Conservation (phyloP, 2,113 vertebrate species). For the Lepus timidus region DNA sequence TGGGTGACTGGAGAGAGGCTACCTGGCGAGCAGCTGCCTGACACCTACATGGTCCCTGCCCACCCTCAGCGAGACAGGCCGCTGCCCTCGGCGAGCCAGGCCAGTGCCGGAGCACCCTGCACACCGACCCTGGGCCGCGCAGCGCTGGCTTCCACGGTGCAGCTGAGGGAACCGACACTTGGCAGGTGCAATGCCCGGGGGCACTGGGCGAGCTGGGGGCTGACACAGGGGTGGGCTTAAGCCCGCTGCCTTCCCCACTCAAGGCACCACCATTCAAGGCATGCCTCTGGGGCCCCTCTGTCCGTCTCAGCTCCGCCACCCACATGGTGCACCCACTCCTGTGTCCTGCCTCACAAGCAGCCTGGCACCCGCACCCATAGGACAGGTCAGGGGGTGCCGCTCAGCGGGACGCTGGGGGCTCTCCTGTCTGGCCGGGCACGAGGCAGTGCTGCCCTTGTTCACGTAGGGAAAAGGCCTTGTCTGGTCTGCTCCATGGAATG, state of each 20-base stretch:
- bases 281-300: not conserved
- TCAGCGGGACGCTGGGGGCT: not conserved
- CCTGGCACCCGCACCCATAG: not conserved
- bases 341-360: not conserved
- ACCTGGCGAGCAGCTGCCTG: too few relatives aligned
- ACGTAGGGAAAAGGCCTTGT: not conserved
- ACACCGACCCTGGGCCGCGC: not conserved
- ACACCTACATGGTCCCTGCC: not conserved
- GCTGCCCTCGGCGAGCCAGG: too few relatives aligned
- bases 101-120: not conserved
- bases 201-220: not conserved
- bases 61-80: too few relatives aligned
- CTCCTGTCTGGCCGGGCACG: too few relatives aligned
- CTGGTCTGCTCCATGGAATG: not conserved
- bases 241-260: not conserved
- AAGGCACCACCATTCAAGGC: too few relatives aligned
- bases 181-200: too few relatives aligned
- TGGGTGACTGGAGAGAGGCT: not conserved
- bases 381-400: not conserved
- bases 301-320: not conserved
- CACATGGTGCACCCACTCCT: accelerated
- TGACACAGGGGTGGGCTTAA: not conserved
- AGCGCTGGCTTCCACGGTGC: not conserved
- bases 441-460: not conserved
- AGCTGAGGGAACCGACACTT: not conserved